phyloP scores from a whole-genome alignment of 2,888 invertebrate genomes.

The Ferrisia virgata region DNA sequence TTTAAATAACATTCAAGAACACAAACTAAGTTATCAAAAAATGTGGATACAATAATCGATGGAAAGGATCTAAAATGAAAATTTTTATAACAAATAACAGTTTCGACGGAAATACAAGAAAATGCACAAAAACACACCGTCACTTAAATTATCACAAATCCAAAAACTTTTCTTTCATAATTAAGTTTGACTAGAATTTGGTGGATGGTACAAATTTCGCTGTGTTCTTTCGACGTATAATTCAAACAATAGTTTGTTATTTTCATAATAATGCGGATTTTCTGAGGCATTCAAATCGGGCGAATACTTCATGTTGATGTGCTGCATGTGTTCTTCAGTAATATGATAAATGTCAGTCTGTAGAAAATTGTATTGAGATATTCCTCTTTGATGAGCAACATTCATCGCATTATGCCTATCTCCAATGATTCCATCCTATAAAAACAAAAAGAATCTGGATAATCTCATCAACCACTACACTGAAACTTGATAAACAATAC shows the following conservation, averaged over 20 bases:
- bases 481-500: too few relatives aligned
- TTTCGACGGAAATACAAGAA: neutral
- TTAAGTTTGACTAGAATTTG: conserved; percentile 30
- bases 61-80: neutral
- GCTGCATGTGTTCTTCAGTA: conserved; percentile 10
- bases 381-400: neutral
- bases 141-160: conserved; percentile 33
- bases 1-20: neutral
- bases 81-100: neutral
- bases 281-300: conserved; percentile 73
- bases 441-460: neutral
- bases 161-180: neutral
- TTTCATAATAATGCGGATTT: conserved; percentile 82
- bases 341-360: neutral
- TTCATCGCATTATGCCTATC: neutral
- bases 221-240: conserved; percentile 77
- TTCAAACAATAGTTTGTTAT: conserved; percentile 81
- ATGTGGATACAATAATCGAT: neutral
- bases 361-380: neutral
- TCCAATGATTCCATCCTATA: neutral
- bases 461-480: too few relatives aligned
- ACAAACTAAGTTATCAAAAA: neutral
- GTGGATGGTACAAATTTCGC: conserved; percentile 54
- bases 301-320: conserved; percentile 57
- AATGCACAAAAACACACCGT: neutral